Base-by-base conservation (phyloP, 2,888 invertebrate genomes). In the Criorhina ranunculi region DNA sequence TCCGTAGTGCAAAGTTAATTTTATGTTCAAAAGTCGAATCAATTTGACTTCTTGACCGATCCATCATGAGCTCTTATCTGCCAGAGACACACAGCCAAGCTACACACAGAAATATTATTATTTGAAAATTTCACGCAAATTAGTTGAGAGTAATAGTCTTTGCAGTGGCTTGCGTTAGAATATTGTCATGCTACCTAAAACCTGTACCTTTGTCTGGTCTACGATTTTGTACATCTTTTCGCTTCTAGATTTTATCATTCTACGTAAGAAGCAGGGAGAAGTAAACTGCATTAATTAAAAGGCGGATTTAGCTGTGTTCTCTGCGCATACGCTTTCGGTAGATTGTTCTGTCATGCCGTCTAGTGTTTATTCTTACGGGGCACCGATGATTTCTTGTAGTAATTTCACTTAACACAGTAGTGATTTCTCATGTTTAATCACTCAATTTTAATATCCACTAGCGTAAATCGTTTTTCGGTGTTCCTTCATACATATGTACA, bases 261-360 rank as follows among this genome's bases (percentile, higher is more conserved):
- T 15, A 62, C 33, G 5, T 9, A 44, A 33, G 44, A 53, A 44
- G 24, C 35, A 29, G 31, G 5, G 37, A 35, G 24, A 12, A 57
- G n/a, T 44, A 33, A 53, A 57, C 42, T 73, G 53, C 62, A 73
- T 73, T 73, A 73, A 73, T 73, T 73, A 64, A 44, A 31, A 73
- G 15, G 55, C 53, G 44, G 62, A 44, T 73, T 55, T 73, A 33
- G 42, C 37, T 31, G 12, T 44, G 35, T 49, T 60, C 19, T 51
- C 46, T 72, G 31, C 51, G n/a, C 51, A 72, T 29, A 51, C 33
- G 24, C 17, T 29, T 31, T 53, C 35, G 46, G 9, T 12, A 40
- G 35, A 31, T 40, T 29, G 31, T 9, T 15, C 42, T 15, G 15
- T 57, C n/a, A 19, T 35, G 17, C 35, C n/a, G 17, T 24, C n/a